A percentile compares a stretch with the other conserved stretches of the same genome.
Evolutionary conservation across 2,797 vertebrate species (phyloP).

Genomic region (Zalophus californianus): DNA sequence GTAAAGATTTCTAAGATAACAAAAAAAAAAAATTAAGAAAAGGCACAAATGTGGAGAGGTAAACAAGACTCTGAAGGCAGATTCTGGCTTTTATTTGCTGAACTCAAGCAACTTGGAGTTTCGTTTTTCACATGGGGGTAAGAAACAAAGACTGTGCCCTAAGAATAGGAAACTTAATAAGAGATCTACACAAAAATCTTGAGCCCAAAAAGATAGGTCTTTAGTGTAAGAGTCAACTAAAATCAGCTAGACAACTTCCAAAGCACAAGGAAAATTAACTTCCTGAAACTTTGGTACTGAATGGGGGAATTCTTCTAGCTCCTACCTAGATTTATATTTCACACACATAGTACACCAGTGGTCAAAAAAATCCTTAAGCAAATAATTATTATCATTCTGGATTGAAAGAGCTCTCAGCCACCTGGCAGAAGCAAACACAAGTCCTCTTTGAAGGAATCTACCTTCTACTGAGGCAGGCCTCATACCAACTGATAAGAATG

Average conservation of each 20-base stretch:
- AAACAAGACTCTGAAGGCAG: neutral
- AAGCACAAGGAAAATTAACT: neutral
- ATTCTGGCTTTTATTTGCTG: neutral
- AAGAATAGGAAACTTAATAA: neutral
- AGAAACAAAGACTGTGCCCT: neutral
- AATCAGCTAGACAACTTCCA: neutral
- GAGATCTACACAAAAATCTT: neutral
- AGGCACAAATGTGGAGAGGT: neutral
- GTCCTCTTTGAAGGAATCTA: neutral
- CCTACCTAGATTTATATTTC: neutral
- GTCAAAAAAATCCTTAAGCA: neutral
- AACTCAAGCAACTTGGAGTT: neutral
- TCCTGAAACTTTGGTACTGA: neutral
- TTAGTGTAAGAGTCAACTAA: neutral
- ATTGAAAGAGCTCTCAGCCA: neutral
- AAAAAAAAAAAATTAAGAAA: neutral
- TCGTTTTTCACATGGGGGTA: neutral
- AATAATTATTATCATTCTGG: neutral
- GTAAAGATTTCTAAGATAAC: neutral
- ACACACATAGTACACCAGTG: neutral
- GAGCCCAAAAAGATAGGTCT: neutral
- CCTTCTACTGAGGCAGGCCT: neutral
- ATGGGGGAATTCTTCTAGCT: neutral
- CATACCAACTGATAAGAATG: neutral
- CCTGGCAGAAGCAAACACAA: neutral